Evolutionary conservation across 2,888 invertebrate genomes (phyloP).

Genomic region (Aethes cnicana): DNA sequence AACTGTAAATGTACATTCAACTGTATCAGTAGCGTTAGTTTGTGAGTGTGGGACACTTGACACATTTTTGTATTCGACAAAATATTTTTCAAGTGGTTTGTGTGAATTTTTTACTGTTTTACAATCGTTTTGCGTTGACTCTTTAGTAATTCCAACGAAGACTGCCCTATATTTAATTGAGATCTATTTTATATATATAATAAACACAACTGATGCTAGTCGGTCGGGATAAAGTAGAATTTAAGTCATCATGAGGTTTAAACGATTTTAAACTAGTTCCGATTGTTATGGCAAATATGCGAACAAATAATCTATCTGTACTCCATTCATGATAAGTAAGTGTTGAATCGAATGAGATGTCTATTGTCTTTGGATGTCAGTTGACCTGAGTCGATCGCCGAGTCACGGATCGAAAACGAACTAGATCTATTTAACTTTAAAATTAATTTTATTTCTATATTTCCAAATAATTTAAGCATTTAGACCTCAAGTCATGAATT

Average conservation of each 20-base stretch:
- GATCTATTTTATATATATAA: conserved; percentile 79
- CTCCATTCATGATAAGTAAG: conserved; percentile 29
- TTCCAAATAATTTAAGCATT: conserved; percentile 17
- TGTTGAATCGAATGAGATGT: conserved; percentile 21
- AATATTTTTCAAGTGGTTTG: conserved; percentile 58
- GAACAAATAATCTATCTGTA: conserved; percentile 12
- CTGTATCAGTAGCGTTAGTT: conserved; percentile 59
- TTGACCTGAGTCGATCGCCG: conserved; percentile 9
- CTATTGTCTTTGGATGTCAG: conserved; percentile 7
- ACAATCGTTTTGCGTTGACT: conserved; percentile 71
- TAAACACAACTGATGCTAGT: conserved; percentile 76
- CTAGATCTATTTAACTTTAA: conserved; percentile 12
- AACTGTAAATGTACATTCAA: conserved; percentile 61
- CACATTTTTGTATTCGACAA: conserved; percentile 57
- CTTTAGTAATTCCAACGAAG: conserved; percentile 80
- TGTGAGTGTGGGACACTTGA: conserved; percentile 61
- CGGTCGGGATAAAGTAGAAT: conserved; percentile 60
- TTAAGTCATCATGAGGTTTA: conserved; percentile 43
- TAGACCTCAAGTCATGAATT: conserved; percentile 35
- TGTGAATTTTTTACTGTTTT: conserved; percentile 66
- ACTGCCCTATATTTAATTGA: conserved; percentile 82
- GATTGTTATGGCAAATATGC: conserved; percentile 21
- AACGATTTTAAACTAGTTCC: conserved; percentile 30
- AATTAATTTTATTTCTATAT: conserved; percentile 5
- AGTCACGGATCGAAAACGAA: conserved; percentile 13